Evolutionary conservation across 2,797 vertebrate species (phyloP).

Genomic region (Phaenicophaeus curvirostris): DNA sequence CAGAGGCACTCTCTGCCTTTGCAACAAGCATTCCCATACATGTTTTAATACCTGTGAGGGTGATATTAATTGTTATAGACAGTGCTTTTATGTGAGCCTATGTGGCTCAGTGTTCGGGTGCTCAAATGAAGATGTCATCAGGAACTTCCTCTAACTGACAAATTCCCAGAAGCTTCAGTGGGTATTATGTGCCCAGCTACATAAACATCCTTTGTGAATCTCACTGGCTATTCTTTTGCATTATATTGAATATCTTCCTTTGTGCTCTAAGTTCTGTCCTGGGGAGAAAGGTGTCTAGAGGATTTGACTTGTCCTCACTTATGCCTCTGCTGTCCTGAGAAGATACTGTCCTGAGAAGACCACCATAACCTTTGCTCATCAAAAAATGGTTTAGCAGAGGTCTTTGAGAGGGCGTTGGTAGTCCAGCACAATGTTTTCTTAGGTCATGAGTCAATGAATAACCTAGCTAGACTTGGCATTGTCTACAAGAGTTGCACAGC

Average conservation of each 20-base stretch:
- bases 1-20: not conserved
- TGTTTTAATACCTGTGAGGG: not conserved
- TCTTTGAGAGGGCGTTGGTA: not conserved
- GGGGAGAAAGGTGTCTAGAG: not conserved
- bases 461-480: too few relatives aligned
- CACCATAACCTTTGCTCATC: not conserved
- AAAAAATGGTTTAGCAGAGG: not conserved
- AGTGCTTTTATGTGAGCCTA: not conserved
- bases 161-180: not conserved
- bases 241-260: not conserved
- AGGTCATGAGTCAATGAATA: not conserved
- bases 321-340: not conserved
- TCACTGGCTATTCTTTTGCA: not conserved
- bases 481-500: too few relatives aligned
- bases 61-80: not conserved
- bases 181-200: not conserved
- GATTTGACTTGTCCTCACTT: not conserved
- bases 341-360: not conserved
- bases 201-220: not conserved
- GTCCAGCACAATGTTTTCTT: not conserved
- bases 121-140: not conserved
- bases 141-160: not conserved
- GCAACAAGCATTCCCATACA: not conserved
- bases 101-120: not conserved
- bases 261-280: not conserved